Conservation (phyloP, 2,797 vertebrate species). For the Stomatorhinus walkeri region DNA sequence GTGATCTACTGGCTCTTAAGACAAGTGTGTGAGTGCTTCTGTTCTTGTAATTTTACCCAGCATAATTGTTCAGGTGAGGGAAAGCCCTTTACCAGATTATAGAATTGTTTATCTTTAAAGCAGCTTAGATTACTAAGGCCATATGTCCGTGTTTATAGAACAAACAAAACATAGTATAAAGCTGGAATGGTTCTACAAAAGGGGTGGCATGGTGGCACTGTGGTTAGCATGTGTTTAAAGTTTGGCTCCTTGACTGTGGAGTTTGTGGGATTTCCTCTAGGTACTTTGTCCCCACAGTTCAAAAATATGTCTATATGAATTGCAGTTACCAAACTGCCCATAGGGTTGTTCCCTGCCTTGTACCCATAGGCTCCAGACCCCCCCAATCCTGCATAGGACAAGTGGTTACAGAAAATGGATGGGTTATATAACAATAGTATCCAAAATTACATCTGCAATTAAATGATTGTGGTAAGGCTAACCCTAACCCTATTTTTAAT, state of each 20-base stretch:
- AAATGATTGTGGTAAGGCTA: not conserved
- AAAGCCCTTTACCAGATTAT: not conserved
- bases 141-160: not conserved
- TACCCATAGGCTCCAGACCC: not conserved
- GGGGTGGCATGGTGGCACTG: too few species aligned
- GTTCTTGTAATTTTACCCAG: not conserved
- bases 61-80: not conserved
- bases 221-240: not conserved
- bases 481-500: not conserved
- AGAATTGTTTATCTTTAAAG: not conserved
- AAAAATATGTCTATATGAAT: not conserved
- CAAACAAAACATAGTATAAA: not conserved
- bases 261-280: not conserved
- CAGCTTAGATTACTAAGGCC: not conserved
- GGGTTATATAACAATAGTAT: not conserved
- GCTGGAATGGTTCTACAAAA: not conserved
- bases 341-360: not conserved
- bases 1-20: not conserved
- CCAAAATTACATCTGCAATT: not conserved
- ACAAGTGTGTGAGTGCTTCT: not conserved
- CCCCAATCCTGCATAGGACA: not conserved
- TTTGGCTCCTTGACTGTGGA: not conserved
- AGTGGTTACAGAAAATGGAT: not conserved
- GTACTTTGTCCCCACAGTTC: not conserved
- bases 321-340: not conserved